Conservation (phyloP, 2,113 vertebrate species). For the Phaethon lepturus region DNA sequence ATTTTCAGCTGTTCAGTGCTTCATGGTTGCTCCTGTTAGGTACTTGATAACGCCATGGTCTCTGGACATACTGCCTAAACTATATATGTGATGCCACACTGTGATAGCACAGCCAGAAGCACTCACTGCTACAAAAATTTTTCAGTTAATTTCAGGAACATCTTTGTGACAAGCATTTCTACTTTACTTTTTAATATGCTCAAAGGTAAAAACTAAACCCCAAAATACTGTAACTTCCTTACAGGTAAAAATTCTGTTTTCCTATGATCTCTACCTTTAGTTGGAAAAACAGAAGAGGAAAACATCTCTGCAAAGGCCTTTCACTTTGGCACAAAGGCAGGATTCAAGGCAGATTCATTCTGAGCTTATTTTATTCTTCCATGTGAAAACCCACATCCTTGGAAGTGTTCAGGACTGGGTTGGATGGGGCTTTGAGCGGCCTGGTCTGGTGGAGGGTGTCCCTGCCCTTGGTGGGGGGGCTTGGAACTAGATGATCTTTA, state of each 20-base stretch:
- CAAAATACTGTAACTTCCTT: not conserved
- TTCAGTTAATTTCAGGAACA: not conserved
- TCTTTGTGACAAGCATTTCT: not conserved
- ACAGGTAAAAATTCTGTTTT: not conserved
- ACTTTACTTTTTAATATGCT: not conserved
- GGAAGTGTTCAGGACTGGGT: too few species aligned
- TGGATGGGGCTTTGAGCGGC: too few species aligned
- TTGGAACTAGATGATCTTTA: too few species aligned
- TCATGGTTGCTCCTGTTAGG: not conserved
- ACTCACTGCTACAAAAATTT: not conserved
- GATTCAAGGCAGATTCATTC: not conserved
- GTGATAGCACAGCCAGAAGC: not conserved
- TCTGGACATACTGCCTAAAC: not conserved
- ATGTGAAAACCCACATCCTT: not conserved
- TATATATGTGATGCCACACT: not conserved
- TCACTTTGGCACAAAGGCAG: not conserved
- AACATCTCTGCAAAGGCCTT: not conserved
- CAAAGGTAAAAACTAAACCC: not conserved
- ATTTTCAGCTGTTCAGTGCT: not conserved
- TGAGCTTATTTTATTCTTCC: not conserved
- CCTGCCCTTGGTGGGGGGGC: too few species aligned
- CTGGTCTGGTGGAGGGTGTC: too few species aligned
- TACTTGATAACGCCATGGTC: not conserved
- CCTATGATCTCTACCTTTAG: not conserved
- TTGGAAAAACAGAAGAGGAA: not conserved